Percentiles rank a stretch among this genome's conserved stretches.
phyloP scores from a whole-genome alignment of 23 tunicate genomes.

The Pegea sp. region DNA sequence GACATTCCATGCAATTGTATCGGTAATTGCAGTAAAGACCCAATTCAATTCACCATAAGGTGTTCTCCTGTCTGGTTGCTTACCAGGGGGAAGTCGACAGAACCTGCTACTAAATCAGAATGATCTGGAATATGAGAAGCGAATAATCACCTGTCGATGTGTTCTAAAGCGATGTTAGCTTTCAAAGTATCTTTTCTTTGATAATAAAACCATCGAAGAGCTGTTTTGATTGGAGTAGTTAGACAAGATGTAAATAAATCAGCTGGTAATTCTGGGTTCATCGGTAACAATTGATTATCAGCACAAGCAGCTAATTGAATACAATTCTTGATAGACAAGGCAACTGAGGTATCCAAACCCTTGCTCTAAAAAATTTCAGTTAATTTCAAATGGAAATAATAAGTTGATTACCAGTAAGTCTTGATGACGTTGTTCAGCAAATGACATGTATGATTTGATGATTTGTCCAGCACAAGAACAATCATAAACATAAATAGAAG shows the following conservation, averaged over 20 bases:
- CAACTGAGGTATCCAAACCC: no score
- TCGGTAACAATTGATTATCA: constrained; percentile 61
- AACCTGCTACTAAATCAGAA: neutral
- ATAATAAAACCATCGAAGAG: constrained; percentile 88
- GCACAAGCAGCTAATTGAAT: constrained; percentile 89
- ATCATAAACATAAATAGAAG: constrained; percentile 78
- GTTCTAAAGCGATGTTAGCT: constrained; percentile 42
- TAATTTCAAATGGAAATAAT: no score
- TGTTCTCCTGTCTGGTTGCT: constrained; percentile 61
- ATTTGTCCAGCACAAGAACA: constrained; percentile 79
- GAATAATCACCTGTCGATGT: constrained; percentile 48
- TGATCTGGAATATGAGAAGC: neutral
- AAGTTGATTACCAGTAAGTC: constrained; percentile 32
- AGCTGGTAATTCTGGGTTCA: constrained; percentile 91
- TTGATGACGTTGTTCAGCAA: constrained; percentile 48
- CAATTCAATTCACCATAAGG: constrained; percentile 87
- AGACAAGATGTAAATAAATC: constrained; percentile 89
- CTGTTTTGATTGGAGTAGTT: constrained; percentile 85
- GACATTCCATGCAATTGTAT: constrained; percentile 91
- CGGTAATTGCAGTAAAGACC: constrained; percentile 89
- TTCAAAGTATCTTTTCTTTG: constrained; percentile 57
- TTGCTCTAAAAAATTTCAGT: no score
- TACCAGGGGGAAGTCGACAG: no score
- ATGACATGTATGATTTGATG: constrained; percentile 35
- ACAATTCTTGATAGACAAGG: constrained; percentile 44